A percentile compares a stretch with the other conserved stretches of the same genome.
Conservation (phyloP, 2,113 vertebrate genomes). For the Rynchops niger region DNA sequence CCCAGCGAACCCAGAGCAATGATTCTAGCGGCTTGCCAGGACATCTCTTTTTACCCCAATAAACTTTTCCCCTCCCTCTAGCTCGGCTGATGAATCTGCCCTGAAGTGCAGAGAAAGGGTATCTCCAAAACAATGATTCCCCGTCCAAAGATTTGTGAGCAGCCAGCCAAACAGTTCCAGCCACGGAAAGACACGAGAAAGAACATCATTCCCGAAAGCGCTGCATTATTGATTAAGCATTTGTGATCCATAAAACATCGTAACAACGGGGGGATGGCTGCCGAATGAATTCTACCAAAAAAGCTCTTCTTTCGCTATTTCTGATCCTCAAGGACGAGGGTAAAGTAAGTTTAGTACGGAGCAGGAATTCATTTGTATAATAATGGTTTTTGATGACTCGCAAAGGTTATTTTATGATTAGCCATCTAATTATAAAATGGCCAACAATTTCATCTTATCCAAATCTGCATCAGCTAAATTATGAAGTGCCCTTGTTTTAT, state of each 20-base stretch:
- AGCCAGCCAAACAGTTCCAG: constrained; percentile 1
- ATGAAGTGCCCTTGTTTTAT: constrained; percentile 63
- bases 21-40: background rate
- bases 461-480: constrained; percentile 56
- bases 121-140: background rate
- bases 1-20: background rate
- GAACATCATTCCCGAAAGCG: background rate
- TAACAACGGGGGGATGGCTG: background rate
- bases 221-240: constrained; percentile 45
- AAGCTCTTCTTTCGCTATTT: background rate
- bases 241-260: constrained; percentile 50
- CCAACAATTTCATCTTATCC: constrained; percentile 50
- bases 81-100: constrained; percentile 20
- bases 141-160: background rate
- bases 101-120: background rate
- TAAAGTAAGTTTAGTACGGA: background rate
- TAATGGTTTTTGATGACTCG: constrained; percentile 34
- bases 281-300: background rate
- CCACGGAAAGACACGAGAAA: background rate
- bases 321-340: constrained; percentile 37
- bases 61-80: background rate
- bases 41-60: background rate
- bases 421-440: constrained; percentile 62
- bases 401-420: constrained; percentile 69
- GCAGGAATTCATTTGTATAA: constrained; percentile 58